These are phyloP conservation scores for Epirrhoe tristata DNA, from an alignment of 2,888 invertebrate genomes.

Conservation along the genomic window DNA sequence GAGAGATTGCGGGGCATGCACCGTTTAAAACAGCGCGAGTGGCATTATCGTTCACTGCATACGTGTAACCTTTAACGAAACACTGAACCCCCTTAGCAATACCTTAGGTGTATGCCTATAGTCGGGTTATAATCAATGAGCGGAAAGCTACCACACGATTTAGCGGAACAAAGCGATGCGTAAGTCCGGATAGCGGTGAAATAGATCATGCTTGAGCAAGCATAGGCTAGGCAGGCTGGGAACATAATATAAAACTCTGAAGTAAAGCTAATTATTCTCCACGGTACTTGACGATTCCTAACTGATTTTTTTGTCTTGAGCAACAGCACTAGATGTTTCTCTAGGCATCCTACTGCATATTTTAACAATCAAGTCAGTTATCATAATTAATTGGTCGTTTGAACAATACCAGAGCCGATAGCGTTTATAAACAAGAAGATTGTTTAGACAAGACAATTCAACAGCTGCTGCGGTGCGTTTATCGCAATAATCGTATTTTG, in stretches of 20 bases:
- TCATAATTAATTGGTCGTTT: constrained; percentile 49
- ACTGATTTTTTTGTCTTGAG: constrained; percentile 17
- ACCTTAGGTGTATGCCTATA: constrained; percentile 9
- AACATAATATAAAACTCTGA: constrained; percentile 11
- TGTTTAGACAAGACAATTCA: constrained; percentile 49
- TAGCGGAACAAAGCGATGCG: constrained; percentile 39
- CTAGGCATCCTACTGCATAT: constrained; percentile 38
- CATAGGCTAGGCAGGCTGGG: constrained; percentile 22
- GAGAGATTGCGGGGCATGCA: constrained; percentile 51
- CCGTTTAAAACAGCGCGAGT: constrained; percentile 63
- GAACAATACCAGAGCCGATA: constrained; percentile 57
- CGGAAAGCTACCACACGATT: constrained; percentile 40
- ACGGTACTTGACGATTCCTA: constrained; percentile 13
- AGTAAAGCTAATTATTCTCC: constrained; percentile 11
- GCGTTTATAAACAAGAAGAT: constrained; percentile 57
- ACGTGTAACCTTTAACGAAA: constrained; percentile 66
- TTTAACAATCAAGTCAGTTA: constrained; percentile 47
- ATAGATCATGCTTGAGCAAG: constrained; percentile 36
- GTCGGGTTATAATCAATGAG: constrained; percentile 36
- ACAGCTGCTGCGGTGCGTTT: constrained; percentile 35
- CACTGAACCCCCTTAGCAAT: constrained; percentile 48
- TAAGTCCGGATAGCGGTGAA: constrained; percentile 38
- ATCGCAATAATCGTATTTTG: constrained; percentile 42
- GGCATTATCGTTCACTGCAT: constrained; percentile 57
- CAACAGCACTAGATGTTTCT: constrained; percentile 20